phyloP scores from a whole-genome alignment of 2,888 invertebrate species.

The Rhagonycha lutea region DNA sequence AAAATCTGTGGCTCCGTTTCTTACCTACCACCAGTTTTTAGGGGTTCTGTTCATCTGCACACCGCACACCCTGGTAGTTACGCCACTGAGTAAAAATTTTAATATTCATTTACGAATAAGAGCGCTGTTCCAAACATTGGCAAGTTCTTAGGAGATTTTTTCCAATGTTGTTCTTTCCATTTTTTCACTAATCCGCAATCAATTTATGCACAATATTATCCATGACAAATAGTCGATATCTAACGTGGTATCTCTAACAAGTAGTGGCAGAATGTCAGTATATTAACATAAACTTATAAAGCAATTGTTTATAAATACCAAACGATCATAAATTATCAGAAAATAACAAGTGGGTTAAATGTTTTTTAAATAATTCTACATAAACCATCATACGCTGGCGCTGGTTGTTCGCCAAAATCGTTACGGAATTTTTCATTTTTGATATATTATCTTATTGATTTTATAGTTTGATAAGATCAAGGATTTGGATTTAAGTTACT shows the following conservation, averaged over 20 bases:
- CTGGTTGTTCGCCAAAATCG: background rate
- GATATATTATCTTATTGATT: background rate
- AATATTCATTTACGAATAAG: too few relatives aligned
- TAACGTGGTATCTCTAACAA: background rate
- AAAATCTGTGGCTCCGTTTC: too few relatives aligned
- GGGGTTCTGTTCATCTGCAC: too few relatives aligned
- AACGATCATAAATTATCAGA: background rate
- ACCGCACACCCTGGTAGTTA: too few relatives aligned
- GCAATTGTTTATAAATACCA: background rate
- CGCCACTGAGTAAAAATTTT: too few relatives aligned
- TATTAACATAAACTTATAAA: background rate
- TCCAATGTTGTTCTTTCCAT: too few relatives aligned
- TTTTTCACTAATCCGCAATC: background rate
- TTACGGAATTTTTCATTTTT: background rate
- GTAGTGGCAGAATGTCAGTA: constrained; percentile 4
- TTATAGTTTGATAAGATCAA: background rate
- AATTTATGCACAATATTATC: background rate
- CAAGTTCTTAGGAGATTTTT: too few relatives aligned
- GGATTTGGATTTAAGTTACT: background rate
- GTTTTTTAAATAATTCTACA: background rate
- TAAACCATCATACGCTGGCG: too few relatives aligned
- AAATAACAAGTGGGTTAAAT: constrained; percentile 3
- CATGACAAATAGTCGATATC: background rate
- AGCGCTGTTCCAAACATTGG: too few relatives aligned
- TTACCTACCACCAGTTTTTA: too few relatives aligned